These are phyloP conservation scores for Xyrauchen texanus DNA, from an alignment of 2,113 vertebrate species.

Conservation along the genomic window DNA sequence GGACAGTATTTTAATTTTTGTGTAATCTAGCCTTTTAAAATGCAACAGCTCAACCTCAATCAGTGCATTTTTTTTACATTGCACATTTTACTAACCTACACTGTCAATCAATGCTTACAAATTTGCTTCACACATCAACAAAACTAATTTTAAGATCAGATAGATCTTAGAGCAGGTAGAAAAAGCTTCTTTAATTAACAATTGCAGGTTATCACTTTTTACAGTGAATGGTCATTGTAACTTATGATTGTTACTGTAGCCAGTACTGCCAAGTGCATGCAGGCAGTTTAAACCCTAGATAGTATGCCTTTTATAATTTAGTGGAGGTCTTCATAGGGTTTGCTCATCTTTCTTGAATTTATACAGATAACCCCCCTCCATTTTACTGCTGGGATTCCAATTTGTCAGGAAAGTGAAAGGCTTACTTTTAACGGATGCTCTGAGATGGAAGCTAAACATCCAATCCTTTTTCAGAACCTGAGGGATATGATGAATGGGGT, in stretches of 20 bases:
- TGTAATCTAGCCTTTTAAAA: background rate
- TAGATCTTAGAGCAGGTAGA: too few relatives aligned
- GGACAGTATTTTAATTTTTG: too few relatives aligned
- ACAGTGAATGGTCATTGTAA: too few relatives aligned
- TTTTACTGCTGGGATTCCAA: background rate
- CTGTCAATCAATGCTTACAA: too few relatives aligned
- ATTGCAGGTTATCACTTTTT: too few relatives aligned
- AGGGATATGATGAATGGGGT: slow-evolving; percentile 75
- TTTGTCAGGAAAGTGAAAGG: slow-evolving; percentile 10
- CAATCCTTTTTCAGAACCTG: slow-evolving; percentile 60
- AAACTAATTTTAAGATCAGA: too few relatives aligned
- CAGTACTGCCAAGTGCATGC: background rate
- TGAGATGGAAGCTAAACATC: slow-evolving; percentile 48
- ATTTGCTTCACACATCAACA: too few relatives aligned
- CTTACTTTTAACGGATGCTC: slow-evolving; percentile 57
- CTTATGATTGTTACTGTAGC: too few relatives aligned
- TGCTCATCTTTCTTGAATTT: background rate
- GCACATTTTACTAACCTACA: too few relatives aligned
- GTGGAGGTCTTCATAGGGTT: background rate
- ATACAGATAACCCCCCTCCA: background rate
- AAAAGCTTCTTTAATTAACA: too few relatives aligned
- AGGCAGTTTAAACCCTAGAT: background rate
- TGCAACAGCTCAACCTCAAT: too few relatives aligned
- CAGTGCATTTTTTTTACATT: too few relatives aligned
- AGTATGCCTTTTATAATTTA: background rate